Base-by-base conservation (phyloP, 2,113 vertebrate species). In the Hemibagrus wyckioides region DNA sequence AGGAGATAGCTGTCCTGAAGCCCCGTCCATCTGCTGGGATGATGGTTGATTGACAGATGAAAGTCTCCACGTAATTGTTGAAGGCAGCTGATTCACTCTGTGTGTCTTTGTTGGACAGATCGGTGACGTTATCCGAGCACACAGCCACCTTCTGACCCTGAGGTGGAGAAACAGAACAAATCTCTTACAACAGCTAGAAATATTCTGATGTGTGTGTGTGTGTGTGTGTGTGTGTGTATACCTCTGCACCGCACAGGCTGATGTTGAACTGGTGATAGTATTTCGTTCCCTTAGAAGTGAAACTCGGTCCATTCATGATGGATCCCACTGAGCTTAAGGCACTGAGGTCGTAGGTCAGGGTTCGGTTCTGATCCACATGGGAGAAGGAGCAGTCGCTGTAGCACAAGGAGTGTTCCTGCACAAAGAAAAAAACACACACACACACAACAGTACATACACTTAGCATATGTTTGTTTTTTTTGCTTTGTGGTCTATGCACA, bases 211-310 rank as follows among this genome's bases (percentile, higher is more conserved):
- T 67, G 77, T 44, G 80, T 14, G 50, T 83, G 65, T 83, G 63
- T 67, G 21, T 85, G 48, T 82, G 57, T 83, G 39, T 28, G 36
- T 67, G 81, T 75, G 59, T 85, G 73, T 87, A 15, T 92, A 99
- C 98, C 96, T 97, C 96, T 86, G 95, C 95, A 67, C 98, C 98
- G 93, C 98, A 99, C 50, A 99, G 93, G 91, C 97, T 99, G 94
- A 99, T 97, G 85, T 99, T 99, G 92, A 99, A 99, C 90, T 96
- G 95, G 89, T 99, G 98, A 91, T 97, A 99, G 92, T 99, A 99
- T 88, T 99, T 99, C 44, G 98, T 99, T 88, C 98, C 98, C 91
- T 97, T 97, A 76, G 98, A 98, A 8, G 98, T 99, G 88, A 99
- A 99, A 91, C 97, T 99, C 0, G 98, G 98, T 28, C 98, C 97